Evolutionary conservation across 2,113 vertebrate species (phyloP).

Genomic region (Heptranchias perlo): DNA sequence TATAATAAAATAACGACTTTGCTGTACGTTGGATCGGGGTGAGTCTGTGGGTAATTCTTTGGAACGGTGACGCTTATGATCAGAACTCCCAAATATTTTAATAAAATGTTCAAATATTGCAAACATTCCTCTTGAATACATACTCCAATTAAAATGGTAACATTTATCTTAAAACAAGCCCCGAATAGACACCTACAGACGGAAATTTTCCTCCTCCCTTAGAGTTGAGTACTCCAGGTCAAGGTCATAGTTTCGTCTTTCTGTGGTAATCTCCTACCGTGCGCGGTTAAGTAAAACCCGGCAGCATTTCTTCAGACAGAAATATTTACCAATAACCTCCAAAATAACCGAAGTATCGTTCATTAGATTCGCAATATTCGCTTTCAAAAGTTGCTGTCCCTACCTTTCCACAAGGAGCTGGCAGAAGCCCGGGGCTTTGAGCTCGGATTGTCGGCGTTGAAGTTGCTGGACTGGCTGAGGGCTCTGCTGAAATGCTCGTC

Average conservation of each 20-base stretch:
- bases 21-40: background rate
- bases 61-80: too few species aligned
- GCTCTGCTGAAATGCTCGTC: conserved; percentile 96
- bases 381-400: conserved; percentile 42
- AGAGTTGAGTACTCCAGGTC: background rate
- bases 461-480: conserved; percentile 79
- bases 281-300: background rate
- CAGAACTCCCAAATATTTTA: too few species aligned
- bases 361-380: background rate
- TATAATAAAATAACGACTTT: background rate
- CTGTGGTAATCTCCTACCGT: background rate
- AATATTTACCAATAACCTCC: background rate
- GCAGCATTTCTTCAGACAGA: background rate
- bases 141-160: background rate
- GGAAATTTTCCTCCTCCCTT: background rate
- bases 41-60: too few species aligned
- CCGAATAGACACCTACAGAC: background rate
- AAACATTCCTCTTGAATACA: background rate
- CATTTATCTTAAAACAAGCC: background rate
- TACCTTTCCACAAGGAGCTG: conserved; percentile 81
- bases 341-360: background rate
- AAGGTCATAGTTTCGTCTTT: background rate
- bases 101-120: background rate
- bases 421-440: conserved; percentile 62
- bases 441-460: conserved; percentile 66